Percentiles rank a stretch among this genome's conserved stretches.
phyloP scores from a whole-genome alignment of 2,113 vertebrate species.

The Diadophis punctatus region DNA sequence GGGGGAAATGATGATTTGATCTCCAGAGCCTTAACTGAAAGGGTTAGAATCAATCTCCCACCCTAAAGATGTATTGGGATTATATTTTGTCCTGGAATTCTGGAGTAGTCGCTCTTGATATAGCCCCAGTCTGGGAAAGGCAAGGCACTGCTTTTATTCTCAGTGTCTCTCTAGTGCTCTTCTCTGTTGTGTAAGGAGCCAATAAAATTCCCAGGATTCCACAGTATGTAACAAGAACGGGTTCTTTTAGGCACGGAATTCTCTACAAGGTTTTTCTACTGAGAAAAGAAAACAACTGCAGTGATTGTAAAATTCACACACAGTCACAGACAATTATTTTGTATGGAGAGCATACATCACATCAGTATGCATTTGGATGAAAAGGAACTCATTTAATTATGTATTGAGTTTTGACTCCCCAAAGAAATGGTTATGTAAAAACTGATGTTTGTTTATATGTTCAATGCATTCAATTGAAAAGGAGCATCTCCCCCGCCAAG shows the following conservation, averaged over 20 bases:
- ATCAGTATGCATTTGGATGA: conserved; percentile 53
- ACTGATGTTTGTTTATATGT: conserved; percentile 56
- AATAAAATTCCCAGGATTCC: conserved; percentile 36
- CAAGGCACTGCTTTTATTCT: neutral
- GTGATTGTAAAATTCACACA: conserved; percentile 35
- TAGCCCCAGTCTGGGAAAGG: neutral
- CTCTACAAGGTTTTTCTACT: conserved; percentile 40
- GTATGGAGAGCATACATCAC: conserved; percentile 51
- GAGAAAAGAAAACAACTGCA: conserved; percentile 45
- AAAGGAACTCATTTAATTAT: conserved; percentile 66
- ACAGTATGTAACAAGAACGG: conserved; percentile 45
- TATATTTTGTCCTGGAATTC: neutral
- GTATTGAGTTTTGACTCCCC: conserved; percentile 59
- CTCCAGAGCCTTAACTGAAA: neutral
- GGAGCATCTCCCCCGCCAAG: conserved; percentile 50
- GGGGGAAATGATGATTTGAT: neutral
- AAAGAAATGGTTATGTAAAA: conserved; percentile 55
- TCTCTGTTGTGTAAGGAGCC: neutral
- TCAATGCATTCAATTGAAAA: conserved; percentile 44
- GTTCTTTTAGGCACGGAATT: conserved; percentile 45
- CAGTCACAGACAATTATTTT: conserved; percentile 62
- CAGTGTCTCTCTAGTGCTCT: neutral
- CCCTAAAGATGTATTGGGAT: neutral
- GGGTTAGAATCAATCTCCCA: neutral
- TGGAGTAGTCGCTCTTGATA: neutral